Percentiles rank a stretch among this genome's conserved stretches.
Conservation (phyloP, 2,113 vertebrate genomes). For the Choloepus hoffmanni region DNA sequence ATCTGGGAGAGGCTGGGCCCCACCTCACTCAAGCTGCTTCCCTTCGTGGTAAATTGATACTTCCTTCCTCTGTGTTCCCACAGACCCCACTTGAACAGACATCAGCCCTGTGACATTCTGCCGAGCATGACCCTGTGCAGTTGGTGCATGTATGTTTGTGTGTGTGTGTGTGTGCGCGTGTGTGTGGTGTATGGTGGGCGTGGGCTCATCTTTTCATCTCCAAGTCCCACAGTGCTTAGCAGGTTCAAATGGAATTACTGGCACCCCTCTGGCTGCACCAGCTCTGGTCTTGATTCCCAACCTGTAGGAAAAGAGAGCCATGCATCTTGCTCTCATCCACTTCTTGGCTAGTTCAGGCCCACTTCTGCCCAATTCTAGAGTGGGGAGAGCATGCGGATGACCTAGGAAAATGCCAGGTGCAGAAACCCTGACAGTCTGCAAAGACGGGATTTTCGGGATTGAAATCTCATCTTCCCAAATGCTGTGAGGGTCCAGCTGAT, state of each 20-base stretch:
- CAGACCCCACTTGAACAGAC: not conserved
- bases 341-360: not conserved
- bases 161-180: no score
- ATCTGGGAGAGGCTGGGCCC: not conserved
- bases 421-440: not conserved
- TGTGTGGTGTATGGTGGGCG: no score
- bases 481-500: not conserved
- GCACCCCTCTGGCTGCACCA: not conserved
- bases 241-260: not conserved
- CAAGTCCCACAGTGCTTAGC: not conserved
- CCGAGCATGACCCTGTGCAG: no score
- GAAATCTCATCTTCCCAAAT: not conserved
- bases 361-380: not conserved
- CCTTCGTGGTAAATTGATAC: not conserved
- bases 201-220: not conserved
- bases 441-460: not conserved
- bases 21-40: accelerated
- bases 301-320: not conserved
- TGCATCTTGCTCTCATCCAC: not conserved
- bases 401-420: not conserved
- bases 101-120: no score
- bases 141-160: no score
- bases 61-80: accelerated
- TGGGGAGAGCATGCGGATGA: not conserved
- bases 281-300: not conserved